phyloP scores from a whole-genome alignment of 2,888 invertebrate species.

The Nemotelus nigrinus region DNA sequence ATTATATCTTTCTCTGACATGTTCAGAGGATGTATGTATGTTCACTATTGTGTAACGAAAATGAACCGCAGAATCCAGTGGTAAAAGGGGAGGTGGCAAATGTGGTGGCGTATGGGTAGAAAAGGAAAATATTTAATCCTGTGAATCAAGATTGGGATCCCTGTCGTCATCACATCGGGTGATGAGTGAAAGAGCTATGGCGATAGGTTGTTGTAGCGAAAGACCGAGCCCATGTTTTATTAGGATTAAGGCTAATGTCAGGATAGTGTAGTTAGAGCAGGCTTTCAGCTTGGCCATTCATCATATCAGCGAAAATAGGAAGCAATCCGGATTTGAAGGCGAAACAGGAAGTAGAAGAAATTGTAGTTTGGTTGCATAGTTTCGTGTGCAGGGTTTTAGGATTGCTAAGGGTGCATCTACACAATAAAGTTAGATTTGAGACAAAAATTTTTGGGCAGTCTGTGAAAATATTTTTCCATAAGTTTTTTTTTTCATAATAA shows the following conservation, averaged over 20 bases:
- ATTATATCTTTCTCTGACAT: conserved; percentile 1
- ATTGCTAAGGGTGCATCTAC: neutral
- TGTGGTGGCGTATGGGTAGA: neutral
- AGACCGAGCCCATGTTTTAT: conserved; percentile 8
- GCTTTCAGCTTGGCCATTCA: conserved; percentile 52
- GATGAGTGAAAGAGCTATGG: neutral
- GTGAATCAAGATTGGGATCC: neutral
- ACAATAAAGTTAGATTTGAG: too few species aligned
- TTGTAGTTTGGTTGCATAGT: neutral
- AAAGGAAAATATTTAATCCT: conserved; percentile 29
- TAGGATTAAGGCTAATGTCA: neutral
- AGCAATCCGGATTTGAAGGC: conserved; percentile 25
- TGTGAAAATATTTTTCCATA: too few species aligned
- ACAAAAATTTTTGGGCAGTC: too few species aligned
- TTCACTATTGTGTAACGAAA: conserved; percentile 30
- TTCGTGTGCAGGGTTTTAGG: neutral
- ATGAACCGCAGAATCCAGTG: conserved; percentile 27
- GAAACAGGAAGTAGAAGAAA: conserved; percentile 3
- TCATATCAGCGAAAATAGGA: conserved; percentile 46
- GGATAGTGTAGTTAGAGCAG: conserved; percentile 14
- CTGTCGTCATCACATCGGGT: conserved; percentile 2
- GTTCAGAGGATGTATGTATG: conserved; percentile 1
- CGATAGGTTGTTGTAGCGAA: neutral
- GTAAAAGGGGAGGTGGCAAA: neutral
- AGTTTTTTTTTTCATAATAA: too few species aligned